Base-by-base conservation (phyloP, 2,888 invertebrate species). In the Andrena haemorrhoa region DNA sequence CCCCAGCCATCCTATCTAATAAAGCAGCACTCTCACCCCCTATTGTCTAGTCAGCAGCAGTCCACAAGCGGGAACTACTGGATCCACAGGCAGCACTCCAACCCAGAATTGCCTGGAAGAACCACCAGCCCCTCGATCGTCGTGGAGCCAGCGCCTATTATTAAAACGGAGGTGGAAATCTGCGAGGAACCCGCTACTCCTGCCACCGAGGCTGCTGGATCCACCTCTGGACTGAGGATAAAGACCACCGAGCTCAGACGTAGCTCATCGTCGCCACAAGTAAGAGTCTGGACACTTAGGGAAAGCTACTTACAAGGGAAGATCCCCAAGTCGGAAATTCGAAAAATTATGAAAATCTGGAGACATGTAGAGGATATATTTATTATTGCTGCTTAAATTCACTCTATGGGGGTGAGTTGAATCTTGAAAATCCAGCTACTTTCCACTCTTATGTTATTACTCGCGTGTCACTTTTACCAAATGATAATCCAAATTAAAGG, bases 21-120 rank as follows among this genome's bases (percentile, higher is more conserved):
- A 31, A 96, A 96, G 90, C 96, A 96, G 90, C 96, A 96, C 92
- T 96, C 96, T 35, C 96, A 96, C 93, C 96, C 96, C 0, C 90
- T 96, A 68, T 90, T 96, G 86, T 95, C 96, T 31, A 96, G 95
- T 89, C 96, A 96, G 92, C 95, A 94, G 74, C 93, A 94, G 56
- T 88, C 91, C 10, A 53, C 79, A 10, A 56, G 75, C 5, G 88
- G 90, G 6, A 89, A 90, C 76, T 90, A 92, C 65, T 91, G 92
- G 79, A 92, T 95, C 71, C 95, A 95, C 85, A 93, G 95, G 47
- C 95, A 95, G 90, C 94, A 94, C 86, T 95, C 95, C 73, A 95
- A 95, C 90, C 95, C 95, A 1, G 92, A 92, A 68, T 86, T 90
- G 72, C 90, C 91, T 0, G 87, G 90, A 26, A 90, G 93, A 26